Percentiles rank a stretch among this genome's conserved stretches.
Evolutionary conservation across 1,140 invertebrate species (phyloP).

Genomic region (Aricia agestis): DNA sequence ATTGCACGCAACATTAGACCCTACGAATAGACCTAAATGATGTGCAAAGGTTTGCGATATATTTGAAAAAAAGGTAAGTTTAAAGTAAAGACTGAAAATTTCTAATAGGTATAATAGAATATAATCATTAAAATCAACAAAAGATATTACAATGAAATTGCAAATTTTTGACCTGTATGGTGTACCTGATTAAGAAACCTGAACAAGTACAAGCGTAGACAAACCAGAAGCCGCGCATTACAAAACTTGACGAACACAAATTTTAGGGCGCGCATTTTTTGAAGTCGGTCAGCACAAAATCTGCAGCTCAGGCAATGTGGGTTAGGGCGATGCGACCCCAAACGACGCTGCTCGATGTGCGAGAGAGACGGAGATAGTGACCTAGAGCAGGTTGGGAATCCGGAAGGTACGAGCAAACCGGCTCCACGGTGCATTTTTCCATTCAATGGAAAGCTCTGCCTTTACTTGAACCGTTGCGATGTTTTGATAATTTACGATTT

Average conservation of each 20-base stretch:
- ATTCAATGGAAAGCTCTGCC: conserved; percentile 71
- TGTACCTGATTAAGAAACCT: neutral
- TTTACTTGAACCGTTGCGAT: conserved; percentile 45
- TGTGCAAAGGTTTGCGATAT: neutral
- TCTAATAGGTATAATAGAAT: too few relatives aligned
- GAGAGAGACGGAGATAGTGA: conserved; percentile 56
- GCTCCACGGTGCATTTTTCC: conserved; percentile 70
- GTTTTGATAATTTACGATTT: conserved; percentile 40
- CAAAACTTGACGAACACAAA: neutral
- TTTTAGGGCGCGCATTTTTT: conserved; percentile 10
- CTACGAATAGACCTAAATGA: neutral
- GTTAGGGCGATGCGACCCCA: conserved; percentile 71
- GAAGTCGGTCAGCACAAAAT: conserved; percentile 50
- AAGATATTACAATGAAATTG: too few relatives aligned
- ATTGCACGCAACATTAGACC: neutral
- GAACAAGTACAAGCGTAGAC: neutral
- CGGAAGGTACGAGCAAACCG: conserved; percentile 71
- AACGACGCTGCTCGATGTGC: conserved; percentile 48
- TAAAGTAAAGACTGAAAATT: too few relatives aligned
- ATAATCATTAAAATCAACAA: too few relatives aligned
- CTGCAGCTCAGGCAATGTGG: conserved; percentile 53
- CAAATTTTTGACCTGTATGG: too few relatives aligned
- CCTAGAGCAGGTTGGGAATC: conserved; percentile 74
- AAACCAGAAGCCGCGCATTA: neutral
- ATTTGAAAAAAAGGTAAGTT: neutral